phyloP scores from a whole-genome alignment of 2,888 invertebrate species.

The Cheilosia scutellata region DNA sequence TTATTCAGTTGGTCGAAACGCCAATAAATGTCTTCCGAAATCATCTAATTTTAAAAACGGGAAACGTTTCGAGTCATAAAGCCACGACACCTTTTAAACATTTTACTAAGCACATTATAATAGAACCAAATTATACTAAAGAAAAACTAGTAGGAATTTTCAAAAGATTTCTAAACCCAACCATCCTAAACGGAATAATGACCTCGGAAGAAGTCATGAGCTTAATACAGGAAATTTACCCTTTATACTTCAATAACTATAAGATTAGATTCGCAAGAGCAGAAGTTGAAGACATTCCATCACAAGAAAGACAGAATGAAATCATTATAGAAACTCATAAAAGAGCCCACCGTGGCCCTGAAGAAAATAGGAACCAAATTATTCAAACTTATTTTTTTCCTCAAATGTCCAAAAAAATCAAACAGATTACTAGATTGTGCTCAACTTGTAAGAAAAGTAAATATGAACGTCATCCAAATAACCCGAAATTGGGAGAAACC shows the following conservation, averaged over 20 bases:
- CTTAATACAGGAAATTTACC: slow-evolving; percentile 22
- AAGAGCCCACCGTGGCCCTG: slow-evolving; percentile 33
- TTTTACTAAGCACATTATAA: not conserved
- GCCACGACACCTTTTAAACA: no score
- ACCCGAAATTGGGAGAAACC: slow-evolving; percentile 23
- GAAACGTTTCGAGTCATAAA: no score
- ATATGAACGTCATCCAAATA: slow-evolving; percentile 40
- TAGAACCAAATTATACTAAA: not conserved
- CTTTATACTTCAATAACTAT: not conserved
- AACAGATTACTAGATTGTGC: slow-evolving; percentile 23
- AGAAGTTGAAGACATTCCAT: not conserved
- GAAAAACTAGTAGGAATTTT: slow-evolving; percentile 2
- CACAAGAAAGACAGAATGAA: not conserved
- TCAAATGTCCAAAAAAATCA: slow-evolving; percentile 24
- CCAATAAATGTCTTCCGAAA: slow-evolving; percentile 11
- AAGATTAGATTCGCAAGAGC: not conserved
- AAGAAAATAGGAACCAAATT: slow-evolving; percentile 24
- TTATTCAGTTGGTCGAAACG: not conserved
- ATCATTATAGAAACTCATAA: slow-evolving; percentile 20
- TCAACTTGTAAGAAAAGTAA: slow-evolving; percentile 21
- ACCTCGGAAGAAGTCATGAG: slow-evolving; percentile 33
- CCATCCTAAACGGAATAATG: slow-evolving; percentile 23
- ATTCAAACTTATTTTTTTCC: slow-evolving; percentile 51
- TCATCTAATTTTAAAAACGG: not conserved
- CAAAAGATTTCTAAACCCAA: slow-evolving; percentile 11